Conservation (phyloP, 2,113 vertebrate genomes). For the Castor canadensis region DNA sequence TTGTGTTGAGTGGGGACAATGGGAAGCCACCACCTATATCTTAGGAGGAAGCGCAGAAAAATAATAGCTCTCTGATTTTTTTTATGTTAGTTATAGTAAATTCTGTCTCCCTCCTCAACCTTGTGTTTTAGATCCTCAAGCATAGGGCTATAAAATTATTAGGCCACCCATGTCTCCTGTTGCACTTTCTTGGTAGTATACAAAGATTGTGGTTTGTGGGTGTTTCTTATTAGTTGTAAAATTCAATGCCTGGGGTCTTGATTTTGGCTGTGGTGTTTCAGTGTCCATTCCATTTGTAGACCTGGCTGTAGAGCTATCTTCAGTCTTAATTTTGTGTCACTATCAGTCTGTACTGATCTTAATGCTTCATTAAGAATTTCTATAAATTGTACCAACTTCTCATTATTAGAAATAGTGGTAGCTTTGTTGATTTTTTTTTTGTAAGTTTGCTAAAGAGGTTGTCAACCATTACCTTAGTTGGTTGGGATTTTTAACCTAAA, state of each 20-base stretch:
- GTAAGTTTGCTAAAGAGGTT: background rate
- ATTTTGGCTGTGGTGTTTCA: background rate
- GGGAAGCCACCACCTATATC: background rate
- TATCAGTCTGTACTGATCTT: background rate
- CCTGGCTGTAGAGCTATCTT: background rate
- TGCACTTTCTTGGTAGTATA: background rate
- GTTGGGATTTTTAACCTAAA: background rate
- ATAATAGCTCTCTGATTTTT: background rate
- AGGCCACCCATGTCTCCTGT: background rate
- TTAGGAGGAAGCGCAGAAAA: conserved; percentile 7
- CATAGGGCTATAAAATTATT: background rate
- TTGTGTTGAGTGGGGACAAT: background rate
- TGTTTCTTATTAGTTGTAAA: background rate
- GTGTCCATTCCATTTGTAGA: background rate
- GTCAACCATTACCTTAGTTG: background rate
- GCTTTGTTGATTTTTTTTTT: background rate
- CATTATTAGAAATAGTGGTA: background rate
- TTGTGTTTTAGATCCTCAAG: background rate
- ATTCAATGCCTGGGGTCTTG: background rate
- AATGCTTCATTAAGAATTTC: background rate
- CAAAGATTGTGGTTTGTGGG: background rate
- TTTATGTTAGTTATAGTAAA: background rate
- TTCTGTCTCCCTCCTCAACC: background rate
- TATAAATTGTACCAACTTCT: too few relatives aligned
- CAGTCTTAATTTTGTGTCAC: background rate